Conservation (phyloP, 2,797 vertebrate species). For the Muraenolepis orangiensis region DNA sequence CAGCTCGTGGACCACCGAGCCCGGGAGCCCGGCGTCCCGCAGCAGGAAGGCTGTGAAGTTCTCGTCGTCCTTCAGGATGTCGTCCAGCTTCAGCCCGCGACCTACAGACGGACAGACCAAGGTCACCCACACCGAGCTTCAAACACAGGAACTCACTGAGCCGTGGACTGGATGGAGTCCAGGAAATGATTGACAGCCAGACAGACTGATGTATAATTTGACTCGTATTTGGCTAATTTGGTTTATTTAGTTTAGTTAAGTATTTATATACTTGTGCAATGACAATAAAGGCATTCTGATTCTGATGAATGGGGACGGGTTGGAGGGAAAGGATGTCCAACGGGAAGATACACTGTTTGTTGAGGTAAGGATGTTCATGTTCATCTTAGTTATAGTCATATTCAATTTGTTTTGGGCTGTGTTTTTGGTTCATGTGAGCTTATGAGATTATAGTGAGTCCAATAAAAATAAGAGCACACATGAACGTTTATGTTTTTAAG, state of each 20-base stretch:
- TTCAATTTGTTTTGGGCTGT: background rate
- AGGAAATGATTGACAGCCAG: conserved; percentile 44
- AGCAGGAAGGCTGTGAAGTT: conserved; percentile 81
- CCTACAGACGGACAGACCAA: conserved; percentile 67
- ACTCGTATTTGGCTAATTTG: too few relatives aligned
- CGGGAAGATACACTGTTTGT: background rate
- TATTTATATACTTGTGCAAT: too few relatives aligned
- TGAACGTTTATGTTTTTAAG: background rate
- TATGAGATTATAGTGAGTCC: background rate
- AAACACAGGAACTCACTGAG: background rate
- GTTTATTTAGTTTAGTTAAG: too few relatives aligned
- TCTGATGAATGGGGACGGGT: conserved; percentile 7
- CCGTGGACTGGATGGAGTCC: conserved; percentile 6
- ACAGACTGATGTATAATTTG: too few relatives aligned
- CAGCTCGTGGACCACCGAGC: conserved; percentile 81
- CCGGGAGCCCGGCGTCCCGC: conserved; percentile 74
- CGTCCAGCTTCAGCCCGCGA: conserved; percentile 82
- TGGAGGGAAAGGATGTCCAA: conserved; percentile 18
- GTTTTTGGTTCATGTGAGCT: background rate
- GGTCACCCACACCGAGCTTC: conserved; percentile 1
- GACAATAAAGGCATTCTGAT: too few relatives aligned
- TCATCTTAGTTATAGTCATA: background rate
- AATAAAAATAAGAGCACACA: background rate
- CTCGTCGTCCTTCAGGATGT: conserved; percentile 90
- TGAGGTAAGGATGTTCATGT: background rate